Evolutionary conservation across 2,797 vertebrate genomes (phyloP), one percentile per base, ranked within the genome.

Genomic region (Ispidina picta): DNA sequence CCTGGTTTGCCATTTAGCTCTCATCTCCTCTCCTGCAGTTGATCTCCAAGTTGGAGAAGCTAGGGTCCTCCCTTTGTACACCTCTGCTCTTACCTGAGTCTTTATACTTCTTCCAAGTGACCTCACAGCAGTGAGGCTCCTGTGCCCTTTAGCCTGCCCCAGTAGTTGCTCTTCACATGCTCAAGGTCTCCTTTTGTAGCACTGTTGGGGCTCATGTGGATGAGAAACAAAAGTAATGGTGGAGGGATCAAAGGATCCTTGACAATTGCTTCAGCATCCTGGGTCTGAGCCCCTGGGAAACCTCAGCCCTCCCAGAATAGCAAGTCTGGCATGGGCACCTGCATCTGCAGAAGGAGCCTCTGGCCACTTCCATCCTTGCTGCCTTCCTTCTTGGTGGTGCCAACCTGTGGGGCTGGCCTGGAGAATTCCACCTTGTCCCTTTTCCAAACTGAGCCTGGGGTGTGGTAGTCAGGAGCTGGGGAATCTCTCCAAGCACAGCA

Each of bases 321-420:
- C 54, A 28, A 4, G 10, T 19, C 41, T 58, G 46, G 26, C 6
- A 0, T 3, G 41, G 46, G 20, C 2, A 1, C 15, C n/a, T 0
- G 1, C 3, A 1, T 29, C 43, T 58, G 60, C 0, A 1, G 43
- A n/a, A 85, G 66, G 71, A 69, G 56, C 75, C 15, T 52, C 56
- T 77, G 55, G 33, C 48, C 81, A 44, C 72, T 75, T 55, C 68
- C 29, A 33, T 44, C 44, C n/a, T 46, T 46, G 28, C 52, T 54
- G 28, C 56, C 56, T 59, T 59, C 63, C 23, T 69, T 69, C 35
- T 31, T 31, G 43, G 22, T 25, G 20, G n/a, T 55, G 29, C 52
- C 52, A 54, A 29, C 52, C 29, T 54, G 52, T 54, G 16, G 4
- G 59, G 44, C 52, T 43, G 52, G 8, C 23, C 52, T 70, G 56